Evolutionary conservation across 2,797 vertebrate genomes (phyloP).

Genomic region (Macropus fuliginosus): DNA sequence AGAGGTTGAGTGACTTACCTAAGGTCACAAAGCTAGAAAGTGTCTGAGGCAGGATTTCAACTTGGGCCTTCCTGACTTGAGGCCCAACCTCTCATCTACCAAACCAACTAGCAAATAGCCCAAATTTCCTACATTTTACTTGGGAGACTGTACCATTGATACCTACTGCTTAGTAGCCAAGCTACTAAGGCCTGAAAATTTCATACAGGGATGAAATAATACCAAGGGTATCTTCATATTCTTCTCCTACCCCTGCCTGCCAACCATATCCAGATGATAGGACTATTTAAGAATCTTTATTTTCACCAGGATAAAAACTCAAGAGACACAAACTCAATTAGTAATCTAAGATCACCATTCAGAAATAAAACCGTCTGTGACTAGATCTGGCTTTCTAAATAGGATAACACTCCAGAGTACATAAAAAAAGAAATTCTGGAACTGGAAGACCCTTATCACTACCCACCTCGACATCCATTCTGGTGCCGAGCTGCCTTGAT

Average conservation of each 20-base stretch:
- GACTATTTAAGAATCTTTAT: background rate
- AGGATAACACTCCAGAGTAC: background rate
- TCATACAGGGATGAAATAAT: background rate
- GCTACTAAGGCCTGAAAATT: background rate
- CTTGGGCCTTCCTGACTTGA: background rate
- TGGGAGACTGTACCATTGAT: background rate
- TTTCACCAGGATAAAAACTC: conserved; percentile 8
- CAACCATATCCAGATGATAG: background rate
- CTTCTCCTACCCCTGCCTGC: background rate
- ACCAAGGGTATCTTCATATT: background rate
- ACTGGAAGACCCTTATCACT: background rate
- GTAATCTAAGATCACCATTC: background rate
- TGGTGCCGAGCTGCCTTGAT: background rate
- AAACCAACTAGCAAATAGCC: background rate
- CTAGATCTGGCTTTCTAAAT: background rate
- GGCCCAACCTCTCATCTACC: background rate
- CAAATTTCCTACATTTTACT: background rate
- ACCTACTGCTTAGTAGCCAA: background rate
- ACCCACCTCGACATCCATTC: background rate
- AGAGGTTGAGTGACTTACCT: too few relatives aligned
- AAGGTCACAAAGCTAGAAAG: background rate
- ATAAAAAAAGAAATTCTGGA: background rate
- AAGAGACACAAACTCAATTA: background rate
- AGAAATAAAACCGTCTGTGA: background rate
- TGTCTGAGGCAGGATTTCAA: background rate